Evolutionary conservation across 2,888 invertebrate genomes (phyloP).

Genomic region (Diploptera punctata): DNA sequence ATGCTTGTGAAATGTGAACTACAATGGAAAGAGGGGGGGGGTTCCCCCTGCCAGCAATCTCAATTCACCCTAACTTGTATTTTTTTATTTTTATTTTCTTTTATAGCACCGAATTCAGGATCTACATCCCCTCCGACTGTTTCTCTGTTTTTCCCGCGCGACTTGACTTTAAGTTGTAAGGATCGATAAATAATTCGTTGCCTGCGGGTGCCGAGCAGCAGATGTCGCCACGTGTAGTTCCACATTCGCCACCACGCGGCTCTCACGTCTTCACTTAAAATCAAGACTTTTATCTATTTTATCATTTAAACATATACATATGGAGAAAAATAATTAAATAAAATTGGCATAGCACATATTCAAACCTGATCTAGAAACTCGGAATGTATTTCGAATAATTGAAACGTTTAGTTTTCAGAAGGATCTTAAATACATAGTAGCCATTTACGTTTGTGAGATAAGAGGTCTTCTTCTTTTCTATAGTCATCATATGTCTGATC

Average conservation of each 20-base stretch:
- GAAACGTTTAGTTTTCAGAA: too few species aligned
- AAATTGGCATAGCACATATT: too few species aligned
- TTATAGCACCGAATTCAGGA: slow-evolving; percentile 24
- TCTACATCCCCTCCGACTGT: slow-evolving; percentile 3
- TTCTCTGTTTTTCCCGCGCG: slow-evolving; percentile 23
- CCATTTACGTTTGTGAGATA: too few species aligned
- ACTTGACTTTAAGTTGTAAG: slow-evolving; percentile 4
- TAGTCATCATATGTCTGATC: too few species aligned
- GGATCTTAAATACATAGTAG: too few species aligned
- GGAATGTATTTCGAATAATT: too few species aligned
- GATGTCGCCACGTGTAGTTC: slow-evolving; percentile 33
- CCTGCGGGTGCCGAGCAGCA: slow-evolving; percentile 24
- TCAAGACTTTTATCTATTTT: too few species aligned
- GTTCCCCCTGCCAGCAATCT: slow-evolving; percentile 13
- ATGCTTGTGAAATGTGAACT: background rate
- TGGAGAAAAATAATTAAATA: too few species aligned
- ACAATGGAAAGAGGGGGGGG: background rate
- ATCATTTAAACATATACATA: too few species aligned
- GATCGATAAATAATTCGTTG: slow-evolving; percentile 28
- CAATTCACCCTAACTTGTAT: slow-evolving; percentile 14
- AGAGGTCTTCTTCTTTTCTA: too few species aligned
- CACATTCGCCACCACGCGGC: slow-evolving; percentile 10
- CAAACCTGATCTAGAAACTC: too few species aligned
- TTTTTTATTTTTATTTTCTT: slow-evolving; percentile 23
- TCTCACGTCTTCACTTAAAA: background rate